Percentiles rank a stretch among this genome's conserved stretches.
Conservation (phyloP, 2,113 vertebrate species). For the Lepidothrix coronata region DNA sequence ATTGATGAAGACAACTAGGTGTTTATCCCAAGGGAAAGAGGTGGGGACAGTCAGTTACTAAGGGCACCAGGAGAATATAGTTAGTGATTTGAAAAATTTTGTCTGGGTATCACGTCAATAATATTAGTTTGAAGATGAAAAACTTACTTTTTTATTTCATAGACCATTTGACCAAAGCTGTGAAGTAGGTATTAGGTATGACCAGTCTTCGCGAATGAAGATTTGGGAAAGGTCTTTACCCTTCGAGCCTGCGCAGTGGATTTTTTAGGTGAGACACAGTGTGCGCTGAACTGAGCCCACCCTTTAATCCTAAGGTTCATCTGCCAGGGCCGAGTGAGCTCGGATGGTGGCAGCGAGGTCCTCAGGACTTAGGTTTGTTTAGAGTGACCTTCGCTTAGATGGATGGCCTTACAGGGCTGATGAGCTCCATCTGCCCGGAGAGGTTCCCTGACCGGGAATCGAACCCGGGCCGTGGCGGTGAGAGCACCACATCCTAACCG, state of each 20-base stretch:
- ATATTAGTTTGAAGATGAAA: not conserved
- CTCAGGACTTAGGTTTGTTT: too few species aligned
- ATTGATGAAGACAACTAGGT: not conserved
- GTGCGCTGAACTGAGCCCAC: too few species aligned
- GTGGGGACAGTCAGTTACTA: not conserved
- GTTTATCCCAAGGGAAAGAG: not conserved
- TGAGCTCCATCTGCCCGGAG: too few species aligned
- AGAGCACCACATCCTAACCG: constrained; percentile 83
- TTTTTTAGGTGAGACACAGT: too few species aligned
- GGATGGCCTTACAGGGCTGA: too few species aligned
- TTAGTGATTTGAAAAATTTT: not conserved
- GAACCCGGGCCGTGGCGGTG: constrained; percentile 81
- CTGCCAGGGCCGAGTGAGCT: too few species aligned
- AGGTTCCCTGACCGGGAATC: constrained; percentile 80
- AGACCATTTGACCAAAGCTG: not conserved
- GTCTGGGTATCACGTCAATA: not conserved
- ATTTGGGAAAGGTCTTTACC: too few species aligned
- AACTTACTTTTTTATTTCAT: not conserved
- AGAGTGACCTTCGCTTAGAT: too few species aligned
- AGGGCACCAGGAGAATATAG: not conserved
- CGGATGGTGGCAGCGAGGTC: too few species aligned
- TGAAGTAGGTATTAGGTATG: not conserved
- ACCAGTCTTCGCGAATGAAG: too few species aligned
- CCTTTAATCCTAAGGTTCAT: too few species aligned
- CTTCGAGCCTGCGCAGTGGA: too few species aligned